phyloP scores from a whole-genome alignment of 2,888 invertebrate species.

The Tromatobia lineatoria region DNA sequence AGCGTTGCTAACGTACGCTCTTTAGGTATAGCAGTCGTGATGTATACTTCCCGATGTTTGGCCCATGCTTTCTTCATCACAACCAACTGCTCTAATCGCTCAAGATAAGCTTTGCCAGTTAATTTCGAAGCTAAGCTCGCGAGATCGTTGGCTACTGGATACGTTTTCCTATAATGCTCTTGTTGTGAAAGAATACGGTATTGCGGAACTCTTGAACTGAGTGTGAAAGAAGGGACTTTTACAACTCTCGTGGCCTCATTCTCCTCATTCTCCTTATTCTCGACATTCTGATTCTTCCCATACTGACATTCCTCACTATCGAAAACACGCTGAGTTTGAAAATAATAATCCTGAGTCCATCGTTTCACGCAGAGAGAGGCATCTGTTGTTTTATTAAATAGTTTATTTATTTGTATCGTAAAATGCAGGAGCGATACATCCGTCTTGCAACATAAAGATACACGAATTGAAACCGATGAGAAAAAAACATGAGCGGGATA shows the following conservation, averaged over 20 bases:
- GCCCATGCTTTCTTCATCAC: not conserved
- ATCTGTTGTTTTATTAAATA: conserved; percentile 19
- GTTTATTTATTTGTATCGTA: not conserved
- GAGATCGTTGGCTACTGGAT: not conserved
- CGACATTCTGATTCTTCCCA: no score
- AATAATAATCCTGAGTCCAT: conserved; percentile 56
- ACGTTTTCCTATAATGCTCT: conserved; percentile 3
- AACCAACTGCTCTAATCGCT: not conserved
- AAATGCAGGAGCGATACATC: not conserved
- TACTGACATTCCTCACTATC: not conserved
- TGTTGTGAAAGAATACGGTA: conserved; percentile 21
- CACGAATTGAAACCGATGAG: not conserved
- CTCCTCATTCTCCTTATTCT: not conserved
- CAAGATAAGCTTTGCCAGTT: not conserved
- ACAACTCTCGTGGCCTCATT: not conserved
- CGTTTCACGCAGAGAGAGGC: conserved; percentile 47
- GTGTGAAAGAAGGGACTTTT: not conserved
- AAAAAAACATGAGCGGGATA: not conserved
- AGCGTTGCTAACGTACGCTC: not conserved
- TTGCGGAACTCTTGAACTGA: not conserved
- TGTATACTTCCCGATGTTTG: not conserved
- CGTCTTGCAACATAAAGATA: not conserved
- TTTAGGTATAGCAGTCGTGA: not conserved
- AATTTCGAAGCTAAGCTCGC: conserved; percentile 5
- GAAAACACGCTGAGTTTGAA: conserved; percentile 25